phyloP scores from a whole-genome alignment of 92 coral and sea anemone species.

The Hydrozoanthus gracilis region DNA sequence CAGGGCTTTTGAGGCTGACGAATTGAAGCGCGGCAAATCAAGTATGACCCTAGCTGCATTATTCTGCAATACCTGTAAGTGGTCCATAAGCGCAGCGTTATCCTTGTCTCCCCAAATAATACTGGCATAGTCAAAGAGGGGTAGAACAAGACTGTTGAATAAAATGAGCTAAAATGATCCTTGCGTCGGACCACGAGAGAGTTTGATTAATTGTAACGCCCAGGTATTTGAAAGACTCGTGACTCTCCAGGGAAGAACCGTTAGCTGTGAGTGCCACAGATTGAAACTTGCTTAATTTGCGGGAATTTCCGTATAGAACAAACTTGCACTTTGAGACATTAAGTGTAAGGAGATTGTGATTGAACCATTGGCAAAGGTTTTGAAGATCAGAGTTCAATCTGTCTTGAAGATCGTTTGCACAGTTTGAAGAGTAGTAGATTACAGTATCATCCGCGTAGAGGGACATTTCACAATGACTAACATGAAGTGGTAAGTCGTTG shows the following conservation, averaged over 20 bases:
- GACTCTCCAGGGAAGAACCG: neutral
- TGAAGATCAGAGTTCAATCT: constrained; percentile 17
- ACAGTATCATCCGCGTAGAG: constrained; percentile 48
- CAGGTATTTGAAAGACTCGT: constrained; percentile 8
- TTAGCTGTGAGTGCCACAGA: neutral
- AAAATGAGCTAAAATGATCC: no score
- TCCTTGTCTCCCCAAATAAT: no score
- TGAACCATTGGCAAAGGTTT: constrained; percentile 22
- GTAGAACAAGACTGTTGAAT: no score
- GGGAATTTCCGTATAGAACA: constrained; percentile 20
- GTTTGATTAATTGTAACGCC: constrained; percentile 23
- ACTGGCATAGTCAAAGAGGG: no score
- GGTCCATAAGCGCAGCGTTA: no score
- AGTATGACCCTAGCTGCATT: no score
- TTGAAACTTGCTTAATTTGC: neutral
- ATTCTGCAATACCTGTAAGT: no score
- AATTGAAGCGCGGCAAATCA: no score
- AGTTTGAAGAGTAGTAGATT: constrained; percentile 35
- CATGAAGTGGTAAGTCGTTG: constrained; percentile 29
- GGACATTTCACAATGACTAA: constrained; percentile 32
- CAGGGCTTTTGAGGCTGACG: no score
- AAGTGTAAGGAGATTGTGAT: constrained; percentile 23
- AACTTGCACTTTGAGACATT: constrained; percentile 41
- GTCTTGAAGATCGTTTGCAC: constrained; percentile 28
- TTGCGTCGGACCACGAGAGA: neutral